Evolutionary conservation across 1,140 invertebrate genomes (phyloP).

Genomic region (Hyles vespertilio): DNA sequence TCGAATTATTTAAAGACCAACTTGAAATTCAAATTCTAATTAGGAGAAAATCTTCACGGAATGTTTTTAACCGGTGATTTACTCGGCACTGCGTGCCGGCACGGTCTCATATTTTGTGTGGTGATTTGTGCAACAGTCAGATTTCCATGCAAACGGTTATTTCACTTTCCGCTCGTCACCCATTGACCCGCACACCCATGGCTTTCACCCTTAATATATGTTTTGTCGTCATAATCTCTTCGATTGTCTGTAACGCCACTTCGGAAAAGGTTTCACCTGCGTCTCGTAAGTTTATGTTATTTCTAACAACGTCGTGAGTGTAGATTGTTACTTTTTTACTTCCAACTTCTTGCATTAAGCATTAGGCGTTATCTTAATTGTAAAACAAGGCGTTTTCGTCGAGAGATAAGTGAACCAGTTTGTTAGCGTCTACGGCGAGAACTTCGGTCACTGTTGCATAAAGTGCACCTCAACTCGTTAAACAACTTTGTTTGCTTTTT

Average conservation of each 20-base stretch:
- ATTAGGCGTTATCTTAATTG: conserved; percentile 24
- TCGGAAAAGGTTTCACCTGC: conserved; percentile 9
- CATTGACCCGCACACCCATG: conserved; percentile 34
- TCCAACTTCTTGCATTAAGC: conserved; percentile 22
- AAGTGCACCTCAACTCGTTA: no score
- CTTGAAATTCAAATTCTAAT: no score
- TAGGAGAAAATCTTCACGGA: no score
- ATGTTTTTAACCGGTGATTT: no score
- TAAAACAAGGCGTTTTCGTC: conserved; percentile 13
- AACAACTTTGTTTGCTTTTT: no score
- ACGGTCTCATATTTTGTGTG: no score
- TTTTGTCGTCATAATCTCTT: conserved; percentile 21
- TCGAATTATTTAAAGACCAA: no score
- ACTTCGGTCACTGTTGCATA: no score
- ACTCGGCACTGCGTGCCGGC: no score
- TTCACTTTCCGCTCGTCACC: conserved; percentile 39
- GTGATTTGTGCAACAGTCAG: conserved; percentile 4
- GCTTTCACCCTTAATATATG: conserved; percentile 43
- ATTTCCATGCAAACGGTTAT: conserved; percentile 31
- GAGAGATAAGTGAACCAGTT: conserved; percentile 5
- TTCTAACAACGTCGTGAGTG: conserved; percentile 24
- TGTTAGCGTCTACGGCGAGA: background rate
- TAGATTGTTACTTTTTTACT: conserved; percentile 28
- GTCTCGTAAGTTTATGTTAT: conserved; percentile 10
- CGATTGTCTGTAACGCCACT: conserved; percentile 18